Conservation (phyloP, 2,797 vertebrate species). For the Poeciliopsis turneri region DNA sequence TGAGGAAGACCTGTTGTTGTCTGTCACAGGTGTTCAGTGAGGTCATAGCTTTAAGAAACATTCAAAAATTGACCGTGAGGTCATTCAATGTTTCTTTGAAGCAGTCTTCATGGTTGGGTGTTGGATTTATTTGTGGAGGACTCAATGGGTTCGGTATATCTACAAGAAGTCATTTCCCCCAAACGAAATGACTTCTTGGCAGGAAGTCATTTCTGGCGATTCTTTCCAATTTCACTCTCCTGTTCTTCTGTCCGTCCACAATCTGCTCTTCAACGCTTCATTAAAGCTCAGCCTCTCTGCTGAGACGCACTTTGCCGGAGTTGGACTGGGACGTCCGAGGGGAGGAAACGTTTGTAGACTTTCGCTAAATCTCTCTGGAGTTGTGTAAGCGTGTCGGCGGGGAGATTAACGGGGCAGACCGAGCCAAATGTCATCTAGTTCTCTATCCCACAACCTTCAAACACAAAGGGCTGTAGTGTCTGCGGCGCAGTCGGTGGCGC, state of each 20-base stretch:
- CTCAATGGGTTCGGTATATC: too few species aligned
- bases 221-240: background rate
- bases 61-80: background rate
- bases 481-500: background rate
- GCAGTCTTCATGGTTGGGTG: background rate
- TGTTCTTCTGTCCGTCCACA: background rate
- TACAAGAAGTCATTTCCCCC: background rate
- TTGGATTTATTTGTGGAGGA: background rate
- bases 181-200: too few species aligned
- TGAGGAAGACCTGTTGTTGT: background rate
- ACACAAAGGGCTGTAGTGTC: conserved; percentile 23
- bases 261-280: background rate
- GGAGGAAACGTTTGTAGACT: conserved; percentile 55
- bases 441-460: conserved; percentile 42
- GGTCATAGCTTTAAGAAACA: background rate
- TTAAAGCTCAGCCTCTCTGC: background rate
- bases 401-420: conserved; percentile 70
- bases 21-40: background rate
- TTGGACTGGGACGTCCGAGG: conserved; percentile 2
- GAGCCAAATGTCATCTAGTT: conserved; percentile 63
- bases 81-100: background rate
- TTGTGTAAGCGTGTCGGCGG: conserved; percentile 66
- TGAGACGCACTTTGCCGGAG: background rate
- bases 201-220: too few species aligned
- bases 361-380: conserved; percentile 65